A percentile compares a stretch with the other conserved stretches of the same genome.
These are phyloP conservation scores for Sciurus niger DNA, from an alignment of 2,113 vertebrate species.

Conservation along the genomic window DNA sequence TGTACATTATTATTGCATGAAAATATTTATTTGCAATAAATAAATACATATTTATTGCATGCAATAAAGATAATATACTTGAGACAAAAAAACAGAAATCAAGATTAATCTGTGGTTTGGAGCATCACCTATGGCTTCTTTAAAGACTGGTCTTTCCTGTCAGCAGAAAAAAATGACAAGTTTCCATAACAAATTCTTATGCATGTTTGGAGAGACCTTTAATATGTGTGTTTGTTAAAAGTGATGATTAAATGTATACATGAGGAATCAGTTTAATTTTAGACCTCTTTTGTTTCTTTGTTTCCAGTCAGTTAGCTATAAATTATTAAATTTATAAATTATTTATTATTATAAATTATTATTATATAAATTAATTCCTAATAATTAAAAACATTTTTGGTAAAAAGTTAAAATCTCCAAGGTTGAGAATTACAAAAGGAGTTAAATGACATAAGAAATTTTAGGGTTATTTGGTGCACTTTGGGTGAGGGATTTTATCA, in stretches of 20 bases:
- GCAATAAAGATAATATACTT: no score
- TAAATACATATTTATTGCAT: no score
- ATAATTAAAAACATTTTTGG: no score
- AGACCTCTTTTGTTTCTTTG: not conserved
- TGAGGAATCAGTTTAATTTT: not conserved
- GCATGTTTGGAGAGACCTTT: conserved; percentile 3
- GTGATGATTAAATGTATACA: not conserved
- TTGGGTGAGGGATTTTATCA: conserved; percentile 8
- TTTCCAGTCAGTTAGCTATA: not conserved
- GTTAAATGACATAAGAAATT: not conserved
- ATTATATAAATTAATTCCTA: not conserved
- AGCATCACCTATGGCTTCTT: conserved; percentile 27
- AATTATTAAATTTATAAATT: no score
- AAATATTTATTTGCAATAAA: no score
- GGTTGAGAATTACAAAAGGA: not conserved
- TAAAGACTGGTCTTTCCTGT: not conserved
- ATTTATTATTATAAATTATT: no score
- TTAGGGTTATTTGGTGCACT: not conserved
- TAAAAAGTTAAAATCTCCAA: no score
- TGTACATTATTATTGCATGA: no score
- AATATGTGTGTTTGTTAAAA: not conserved
- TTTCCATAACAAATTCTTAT: not conserved
- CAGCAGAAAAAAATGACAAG: not conserved
- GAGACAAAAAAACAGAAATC: no score
- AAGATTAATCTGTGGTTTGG: conserved; percentile 38